Conservation (phyloP, 2,113 vertebrate genomes). For the Callionymus lyra region DNA sequence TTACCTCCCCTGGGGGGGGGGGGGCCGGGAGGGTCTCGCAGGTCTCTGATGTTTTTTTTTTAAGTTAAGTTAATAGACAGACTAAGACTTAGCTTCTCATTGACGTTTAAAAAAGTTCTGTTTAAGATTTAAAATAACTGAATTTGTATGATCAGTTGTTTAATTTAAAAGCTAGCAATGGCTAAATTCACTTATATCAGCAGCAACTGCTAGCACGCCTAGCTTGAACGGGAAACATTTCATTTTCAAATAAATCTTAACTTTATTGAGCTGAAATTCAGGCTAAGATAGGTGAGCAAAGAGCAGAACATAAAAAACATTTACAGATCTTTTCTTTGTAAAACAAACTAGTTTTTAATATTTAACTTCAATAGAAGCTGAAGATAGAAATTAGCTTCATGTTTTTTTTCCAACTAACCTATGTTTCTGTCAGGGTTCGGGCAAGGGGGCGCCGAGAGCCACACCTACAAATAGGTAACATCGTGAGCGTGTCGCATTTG, state of each 20-base stretch:
- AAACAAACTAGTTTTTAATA: not conserved
- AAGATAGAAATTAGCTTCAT: too few relatives aligned
- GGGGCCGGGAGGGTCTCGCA: constrained; percentile 31
- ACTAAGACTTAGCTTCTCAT: too few relatives aligned
- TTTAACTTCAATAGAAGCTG: not conserved
- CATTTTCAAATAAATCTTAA: not conserved
- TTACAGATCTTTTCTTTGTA: not conserved
- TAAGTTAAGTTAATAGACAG: too few relatives aligned
- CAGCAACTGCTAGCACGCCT: too few relatives aligned
- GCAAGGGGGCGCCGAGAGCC: constrained; percentile 1
- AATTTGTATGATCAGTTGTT: too few relatives aligned
- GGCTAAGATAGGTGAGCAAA: too few relatives aligned
- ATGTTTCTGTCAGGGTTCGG: constrained; percentile 3
- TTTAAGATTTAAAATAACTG: too few relatives aligned
- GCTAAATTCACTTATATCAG: not conserved
- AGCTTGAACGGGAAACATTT: too few relatives aligned
- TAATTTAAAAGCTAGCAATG: too few relatives aligned
- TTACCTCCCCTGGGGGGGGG: constrained; percentile 16
- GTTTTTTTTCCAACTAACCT: not conserved
- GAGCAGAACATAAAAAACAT: too few relatives aligned
- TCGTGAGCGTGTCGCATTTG: not conserved
- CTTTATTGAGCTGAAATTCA: too few relatives aligned
- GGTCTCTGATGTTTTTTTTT: not conserved
- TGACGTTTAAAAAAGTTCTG: too few relatives aligned
- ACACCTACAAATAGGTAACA: not conserved